These are phyloP conservation scores for Brachionus calyciflorus DNA, from an alignment of 1,140 invertebrate genomes.

Conservation along the genomic window DNA sequence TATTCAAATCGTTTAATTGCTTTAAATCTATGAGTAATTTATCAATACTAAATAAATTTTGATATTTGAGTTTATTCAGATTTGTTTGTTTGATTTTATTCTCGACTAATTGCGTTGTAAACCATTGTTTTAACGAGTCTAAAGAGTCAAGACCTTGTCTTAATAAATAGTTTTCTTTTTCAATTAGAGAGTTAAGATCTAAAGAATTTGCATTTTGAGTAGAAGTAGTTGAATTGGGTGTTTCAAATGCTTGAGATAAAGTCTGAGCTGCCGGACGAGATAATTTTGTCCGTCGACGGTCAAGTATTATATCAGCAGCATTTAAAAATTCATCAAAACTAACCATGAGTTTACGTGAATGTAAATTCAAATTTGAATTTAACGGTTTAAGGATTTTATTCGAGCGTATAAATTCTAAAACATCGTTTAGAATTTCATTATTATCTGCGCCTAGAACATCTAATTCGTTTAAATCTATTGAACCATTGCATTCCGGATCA, in stretches of 20 bases:
- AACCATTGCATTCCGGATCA: conserved; percentile 14
- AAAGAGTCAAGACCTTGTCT: conserved; percentile 2
- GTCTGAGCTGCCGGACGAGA: not conserved
- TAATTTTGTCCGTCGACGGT: not conserved
- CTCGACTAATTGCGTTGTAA: conserved; percentile 1
- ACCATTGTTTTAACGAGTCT: conserved; percentile 28
- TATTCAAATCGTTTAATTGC: conserved; percentile 25
- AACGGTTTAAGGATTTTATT: conserved; percentile 2
- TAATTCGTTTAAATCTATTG: conserved; percentile 34
- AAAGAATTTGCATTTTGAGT: not conserved
- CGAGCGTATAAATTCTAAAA: not conserved
- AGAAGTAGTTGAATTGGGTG: not conserved
- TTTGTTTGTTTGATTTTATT: conserved; percentile 41
- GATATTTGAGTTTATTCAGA: conserved; percentile 37
- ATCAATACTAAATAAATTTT: conserved; percentile 45
- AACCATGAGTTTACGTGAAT: not conserved
- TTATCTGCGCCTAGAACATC: conserved; percentile 27
- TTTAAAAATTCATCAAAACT: conserved; percentile 31
- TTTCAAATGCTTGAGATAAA: conserved; percentile 31
- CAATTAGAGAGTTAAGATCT: conserved; percentile 1
- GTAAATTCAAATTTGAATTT: not conserved
- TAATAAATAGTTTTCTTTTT: conserved; percentile 30
- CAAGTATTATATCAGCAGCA: not conserved
- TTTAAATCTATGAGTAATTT: conserved; percentile 31
- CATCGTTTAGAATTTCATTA: conserved; percentile 38